Evolutionary conservation across 2,797 vertebrate species (phyloP).

Genomic region (Chiroxiphia lanceolata): DNA sequence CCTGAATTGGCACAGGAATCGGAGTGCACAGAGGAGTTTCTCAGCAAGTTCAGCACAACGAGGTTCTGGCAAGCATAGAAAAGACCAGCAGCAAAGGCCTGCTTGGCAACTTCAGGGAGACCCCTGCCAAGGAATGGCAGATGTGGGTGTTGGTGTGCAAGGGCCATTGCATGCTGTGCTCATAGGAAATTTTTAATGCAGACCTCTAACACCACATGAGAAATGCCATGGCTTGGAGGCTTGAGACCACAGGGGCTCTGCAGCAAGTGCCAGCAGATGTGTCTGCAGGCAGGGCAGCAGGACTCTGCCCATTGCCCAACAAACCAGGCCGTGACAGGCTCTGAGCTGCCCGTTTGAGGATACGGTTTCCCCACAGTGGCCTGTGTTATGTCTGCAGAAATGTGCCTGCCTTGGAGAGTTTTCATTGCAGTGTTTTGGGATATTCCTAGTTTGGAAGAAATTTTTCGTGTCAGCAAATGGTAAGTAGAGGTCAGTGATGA

Average conservation of each 20-base stretch:
- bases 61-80: background rate
- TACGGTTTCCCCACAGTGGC: accelerated
- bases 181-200: background rate
- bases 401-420: background rate
- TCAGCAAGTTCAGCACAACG: background rate
- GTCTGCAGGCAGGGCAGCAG: background rate
- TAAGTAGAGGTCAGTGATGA: background rate
- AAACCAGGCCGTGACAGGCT: background rate
- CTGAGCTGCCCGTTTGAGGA: background rate
- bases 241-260: background rate
- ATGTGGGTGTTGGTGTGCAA: background rate
- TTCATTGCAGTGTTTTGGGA: background rate
- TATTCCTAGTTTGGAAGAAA: background rate
- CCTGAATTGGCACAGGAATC: background rate
- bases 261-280: background rate
- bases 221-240: background rate
- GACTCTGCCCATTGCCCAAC: background rate
- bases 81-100: background rate
- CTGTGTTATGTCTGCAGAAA: background rate
- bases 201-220: accelerated
- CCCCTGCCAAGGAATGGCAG: background rate
- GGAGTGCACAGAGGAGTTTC: background rate
- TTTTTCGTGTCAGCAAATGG: background rate
- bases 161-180: background rate
- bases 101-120: background rate